A percentile compares a stretch with the other conserved stretches of the same genome.
Conservation (phyloP, 2,113 vertebrate species). For the Echinops telfairi region DNA sequence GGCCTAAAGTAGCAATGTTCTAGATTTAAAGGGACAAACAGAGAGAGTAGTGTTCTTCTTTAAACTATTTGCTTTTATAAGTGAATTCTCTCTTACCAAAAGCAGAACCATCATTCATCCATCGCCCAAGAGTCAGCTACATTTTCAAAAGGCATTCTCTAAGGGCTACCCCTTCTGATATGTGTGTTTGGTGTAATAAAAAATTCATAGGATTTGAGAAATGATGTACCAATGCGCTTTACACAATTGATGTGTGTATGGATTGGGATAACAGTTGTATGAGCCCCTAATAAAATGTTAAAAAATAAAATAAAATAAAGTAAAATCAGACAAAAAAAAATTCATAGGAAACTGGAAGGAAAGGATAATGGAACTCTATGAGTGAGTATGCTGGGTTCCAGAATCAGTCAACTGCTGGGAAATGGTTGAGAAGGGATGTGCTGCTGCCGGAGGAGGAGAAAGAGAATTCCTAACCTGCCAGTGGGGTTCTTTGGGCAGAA, state of each 20-base stretch:
- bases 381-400: too few relatives aligned
- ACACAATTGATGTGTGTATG: too few relatives aligned
- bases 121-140: background rate
- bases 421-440: background rate
- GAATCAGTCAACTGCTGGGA: background rate
- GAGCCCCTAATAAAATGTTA: too few relatives aligned
- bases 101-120: background rate
- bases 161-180: background rate
- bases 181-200: too few relatives aligned
- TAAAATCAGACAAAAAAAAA: too few relatives aligned
- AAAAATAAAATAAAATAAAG: too few relatives aligned
- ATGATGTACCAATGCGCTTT: too few relatives aligned
- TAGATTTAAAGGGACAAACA: slow-evolving; percentile 54
- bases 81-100: background rate
- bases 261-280: too few relatives aligned
- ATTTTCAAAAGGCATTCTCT: slow-evolving; percentile 24
- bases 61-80: slow-evolving; percentile 32
- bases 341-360: background rate
- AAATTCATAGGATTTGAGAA: background rate
- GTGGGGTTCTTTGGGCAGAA: too few relatives aligned
- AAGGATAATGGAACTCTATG: too few relatives aligned
- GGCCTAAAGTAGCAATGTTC: background rate
- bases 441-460: slow-evolving; percentile 1
- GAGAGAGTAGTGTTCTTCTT: slow-evolving; percentile 25
- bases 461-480: slow-evolving; percentile 31